Evolutionary conservation across 1,140 invertebrate species (phyloP), one percentile per base, ranked within the genome.

Genomic region (Ooceraea biroi): DNA sequence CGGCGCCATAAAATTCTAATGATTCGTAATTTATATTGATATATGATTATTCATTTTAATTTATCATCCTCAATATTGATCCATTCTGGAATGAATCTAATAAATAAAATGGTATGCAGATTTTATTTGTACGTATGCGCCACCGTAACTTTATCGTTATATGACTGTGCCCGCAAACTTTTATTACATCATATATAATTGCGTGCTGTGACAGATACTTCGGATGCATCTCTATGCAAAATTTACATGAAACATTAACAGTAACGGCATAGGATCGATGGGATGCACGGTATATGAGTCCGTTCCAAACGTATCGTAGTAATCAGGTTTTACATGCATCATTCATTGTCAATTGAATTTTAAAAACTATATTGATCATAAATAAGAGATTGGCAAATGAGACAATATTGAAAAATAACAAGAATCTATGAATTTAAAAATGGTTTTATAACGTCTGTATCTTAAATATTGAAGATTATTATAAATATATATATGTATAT

Each of bases 111-210:
- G 50, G 30, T 8, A 14, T 27, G 22, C 7, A 52, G 48, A 76
- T 71, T 84, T 72, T 65, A 55, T 61, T 55, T 10, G 25, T n/a
- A 27, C 17, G 36, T 36, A 58, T 14, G 12, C 17, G n/a, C 19
- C 27, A 22, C 22, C 22, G n/a, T 57, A 77, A 63, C 46, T 66
- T 10, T 19, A 10, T 36, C 1, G 66, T 50, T 19, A n/a, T n/a
- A n/a, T n/a, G 46, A 68, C 30, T 44, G 12, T 41, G 17, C 41
- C n/a, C 25, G 58, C 22, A 36, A 22, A 86, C 27, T 80, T 86
- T 80, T 66, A 85, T 58, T 57, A 58, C 27, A 4, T 27, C 30
- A 78, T 71, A 27, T 73, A 73, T 48, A 69, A 85, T 85, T 68
- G 74, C 46, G 19, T 19, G 14, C 48, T 17, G 76, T 10, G 60